phyloP scores from a whole-genome alignment of 2,888 invertebrate genomes.

The Drosophila infuscata region DNA sequence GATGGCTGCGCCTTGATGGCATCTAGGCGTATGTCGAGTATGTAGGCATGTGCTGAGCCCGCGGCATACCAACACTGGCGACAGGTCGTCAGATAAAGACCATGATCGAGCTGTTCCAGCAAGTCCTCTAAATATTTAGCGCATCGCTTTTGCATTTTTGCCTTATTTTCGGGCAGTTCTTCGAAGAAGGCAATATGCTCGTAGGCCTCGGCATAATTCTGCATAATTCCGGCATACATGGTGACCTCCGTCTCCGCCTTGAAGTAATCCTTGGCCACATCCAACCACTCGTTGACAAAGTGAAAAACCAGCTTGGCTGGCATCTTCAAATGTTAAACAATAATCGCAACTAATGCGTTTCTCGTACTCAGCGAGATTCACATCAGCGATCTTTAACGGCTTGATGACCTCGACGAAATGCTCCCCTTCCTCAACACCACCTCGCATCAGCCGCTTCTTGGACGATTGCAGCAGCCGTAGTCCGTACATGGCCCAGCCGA shows the following conservation, averaged over 20 bases:
- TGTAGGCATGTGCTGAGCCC: constrained; percentile 91
- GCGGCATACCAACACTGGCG: constrained; percentile 94
- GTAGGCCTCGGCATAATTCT: constrained; percentile 91
- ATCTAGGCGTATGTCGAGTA: constrained; percentile 94
- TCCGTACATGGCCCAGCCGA: constrained; percentile 97
- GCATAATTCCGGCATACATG: constrained; percentile 93
- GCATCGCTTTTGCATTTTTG: constrained; percentile 96
- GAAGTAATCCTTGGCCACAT: constrained; percentile 93
- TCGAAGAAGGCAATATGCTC: constrained; percentile 94
- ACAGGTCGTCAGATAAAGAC: constrained; percentile 93
- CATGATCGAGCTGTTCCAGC: constrained; percentile 92
- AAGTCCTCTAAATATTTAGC: constrained; percentile 93
- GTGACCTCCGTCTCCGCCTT: constrained; percentile 93
- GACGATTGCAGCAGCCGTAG: constrained; percentile 91
- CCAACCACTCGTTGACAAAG: constrained; percentile 91
- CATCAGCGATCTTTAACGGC: constrained; percentile 50
- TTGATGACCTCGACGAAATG: constrained; percentile 69
- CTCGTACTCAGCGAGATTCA: constrained; percentile 88
- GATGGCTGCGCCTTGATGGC: constrained; percentile 86
- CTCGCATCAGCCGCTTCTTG: constrained; percentile 89
- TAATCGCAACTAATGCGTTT: constrained; percentile 89
- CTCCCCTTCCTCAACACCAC: constrained; percentile 86
- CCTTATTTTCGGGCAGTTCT: constrained; percentile 91
- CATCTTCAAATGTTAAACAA: constrained; percentile 92
- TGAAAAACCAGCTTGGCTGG: constrained; percentile 93